These are phyloP conservation scores for Melanchra persicariae DNA, from an alignment of 2,888 invertebrate genomes.

Conservation along the genomic window DNA sequence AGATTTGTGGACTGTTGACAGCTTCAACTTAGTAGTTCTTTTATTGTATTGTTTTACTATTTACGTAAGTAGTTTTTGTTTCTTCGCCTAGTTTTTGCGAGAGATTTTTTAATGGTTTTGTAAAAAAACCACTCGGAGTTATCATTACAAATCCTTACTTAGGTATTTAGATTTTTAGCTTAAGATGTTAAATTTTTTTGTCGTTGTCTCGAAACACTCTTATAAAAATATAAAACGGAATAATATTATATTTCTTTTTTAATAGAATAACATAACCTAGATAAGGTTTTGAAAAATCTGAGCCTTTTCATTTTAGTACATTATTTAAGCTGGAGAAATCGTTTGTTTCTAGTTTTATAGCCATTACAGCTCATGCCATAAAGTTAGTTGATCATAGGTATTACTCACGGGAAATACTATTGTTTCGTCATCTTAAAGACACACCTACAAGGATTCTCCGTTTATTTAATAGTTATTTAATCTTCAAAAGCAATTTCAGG, in stretches of 20 bases:
- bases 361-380: conserved; percentile 26
- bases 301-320: background rate
- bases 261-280: background rate
- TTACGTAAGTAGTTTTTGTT: conserved; percentile 10
- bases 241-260: too few relatives aligned
- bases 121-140: background rate
- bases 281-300: background rate
- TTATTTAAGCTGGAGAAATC: conserved; percentile 36
- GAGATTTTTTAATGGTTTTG: background rate
- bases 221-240: too few relatives aligned
- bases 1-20: conserved; percentile 70
- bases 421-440: conserved; percentile 20
- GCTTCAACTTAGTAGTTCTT: conserved; percentile 31
- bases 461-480: conserved; percentile 6
- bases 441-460: conserved; percentile 29
- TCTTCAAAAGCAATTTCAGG: background rate
- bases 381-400: conserved; percentile 32
- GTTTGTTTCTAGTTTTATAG: conserved; percentile 29
- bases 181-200: too few relatives aligned
- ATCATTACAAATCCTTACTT: background rate
- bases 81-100: background rate
- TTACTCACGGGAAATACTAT: conserved; percentile 45
- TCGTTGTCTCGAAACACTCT: too few relatives aligned
- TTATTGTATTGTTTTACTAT: conserved; percentile 13
- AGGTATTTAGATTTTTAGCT: background rate